A percentile compares a stretch with the other conserved stretches of the same genome.
These are phyloP conservation scores for Lypha dubia DNA, from an alignment of 2,888 invertebrate genomes.

Conservation along the genomic window DNA sequence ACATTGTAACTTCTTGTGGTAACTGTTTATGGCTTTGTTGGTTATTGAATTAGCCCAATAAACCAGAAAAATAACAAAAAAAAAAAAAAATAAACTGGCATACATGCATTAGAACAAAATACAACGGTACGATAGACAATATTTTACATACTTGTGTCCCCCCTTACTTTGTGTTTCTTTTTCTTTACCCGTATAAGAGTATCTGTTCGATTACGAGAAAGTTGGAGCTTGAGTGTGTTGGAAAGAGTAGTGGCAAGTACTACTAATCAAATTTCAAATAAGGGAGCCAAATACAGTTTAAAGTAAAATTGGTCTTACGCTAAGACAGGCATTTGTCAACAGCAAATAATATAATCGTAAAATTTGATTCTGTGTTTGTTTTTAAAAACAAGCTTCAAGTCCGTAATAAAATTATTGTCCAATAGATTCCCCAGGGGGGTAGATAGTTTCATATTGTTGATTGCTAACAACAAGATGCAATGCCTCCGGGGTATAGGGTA, in stretches of 20 bases:
- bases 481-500: too few species aligned
- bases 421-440: too few species aligned
- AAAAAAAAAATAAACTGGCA: conserved; percentile 33
- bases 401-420: too few species aligned
- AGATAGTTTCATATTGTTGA: too few species aligned
- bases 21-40: conserved; percentile 78
- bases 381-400: too few species aligned
- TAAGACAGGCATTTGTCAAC: background rate
- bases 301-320: background rate
- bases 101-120: conserved; percentile 32
- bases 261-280: conserved; percentile 50
- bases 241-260: background rate
- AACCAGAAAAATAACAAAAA: conserved; percentile 83
- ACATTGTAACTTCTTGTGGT: conserved; percentile 75
- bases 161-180: background rate
- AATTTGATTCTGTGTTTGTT: too few species aligned
- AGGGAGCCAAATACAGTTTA: conserved; percentile 15
- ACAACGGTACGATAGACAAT: conserved; percentile 25
- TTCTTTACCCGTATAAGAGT: conserved; percentile 62
- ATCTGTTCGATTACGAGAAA: conserved; percentile 28
- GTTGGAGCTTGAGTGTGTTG: background rate
- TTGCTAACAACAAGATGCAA: too few species aligned
- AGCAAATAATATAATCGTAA: background rate
- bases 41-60: conserved; percentile 84
- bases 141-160: background rate